Percentiles rank a stretch among this genome's conserved stretches.
Evolutionary conservation across 2,888 invertebrate genomes (phyloP).

Genomic region (Noctua janthina): DNA sequence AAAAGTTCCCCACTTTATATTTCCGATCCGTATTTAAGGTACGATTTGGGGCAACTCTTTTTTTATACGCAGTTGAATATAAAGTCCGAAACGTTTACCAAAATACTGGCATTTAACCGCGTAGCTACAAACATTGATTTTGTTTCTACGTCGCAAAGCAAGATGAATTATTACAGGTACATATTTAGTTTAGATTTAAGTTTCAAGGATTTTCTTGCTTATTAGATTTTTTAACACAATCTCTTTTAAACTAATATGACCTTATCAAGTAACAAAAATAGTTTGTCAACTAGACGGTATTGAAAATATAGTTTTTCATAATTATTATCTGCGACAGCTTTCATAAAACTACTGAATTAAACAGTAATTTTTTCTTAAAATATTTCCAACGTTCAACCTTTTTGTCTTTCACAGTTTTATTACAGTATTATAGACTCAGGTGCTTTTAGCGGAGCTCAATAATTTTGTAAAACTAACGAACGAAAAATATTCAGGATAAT

Average conservation of each 20-base stretch:
- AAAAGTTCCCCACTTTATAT: not conserved
- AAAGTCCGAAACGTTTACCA: not conserved
- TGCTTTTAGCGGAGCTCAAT: conserved; percentile 51
- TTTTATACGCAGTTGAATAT: conserved; percentile 2
- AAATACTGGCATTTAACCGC: not conserved
- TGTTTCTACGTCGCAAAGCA: not conserved
- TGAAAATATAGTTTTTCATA: not conserved
- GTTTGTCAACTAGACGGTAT: not conserved
- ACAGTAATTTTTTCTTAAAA: not conserved
- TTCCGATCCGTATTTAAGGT: not conserved
- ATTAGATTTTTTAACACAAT: not conserved
- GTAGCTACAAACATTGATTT: not conserved
- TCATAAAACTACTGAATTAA: not conserved
- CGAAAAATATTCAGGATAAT: conserved; percentile 55
- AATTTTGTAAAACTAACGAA: conserved; percentile 56
- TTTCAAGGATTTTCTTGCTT: not conserved
- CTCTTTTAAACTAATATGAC: not conserved
- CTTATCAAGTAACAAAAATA: not conserved
- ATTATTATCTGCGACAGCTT: not conserved
- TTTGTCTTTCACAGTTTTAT: conserved; percentile 8
- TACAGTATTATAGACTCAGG: conserved; percentile 36
- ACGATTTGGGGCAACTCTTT: not conserved
- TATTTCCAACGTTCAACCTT: not conserved
- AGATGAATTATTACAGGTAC: not conserved
- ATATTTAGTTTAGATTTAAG: too few species aligned